These are phyloP conservation scores for Melospiza georgiana DNA, from an alignment of 2,113 vertebrate genomes.

Conservation along the genomic window DNA sequence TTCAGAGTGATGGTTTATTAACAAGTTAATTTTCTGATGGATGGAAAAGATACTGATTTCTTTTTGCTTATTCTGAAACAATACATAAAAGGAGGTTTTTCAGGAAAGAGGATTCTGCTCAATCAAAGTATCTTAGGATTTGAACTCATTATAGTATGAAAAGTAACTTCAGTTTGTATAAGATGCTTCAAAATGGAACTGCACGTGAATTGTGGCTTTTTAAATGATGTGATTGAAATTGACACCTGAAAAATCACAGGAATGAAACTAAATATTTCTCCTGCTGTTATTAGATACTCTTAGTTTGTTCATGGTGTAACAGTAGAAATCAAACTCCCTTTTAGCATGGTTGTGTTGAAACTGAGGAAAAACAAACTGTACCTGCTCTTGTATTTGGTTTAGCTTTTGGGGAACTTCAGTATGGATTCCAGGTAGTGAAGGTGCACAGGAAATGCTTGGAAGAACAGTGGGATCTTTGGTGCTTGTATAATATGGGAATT, in stretches of 20 bases:
- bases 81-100: neutral
- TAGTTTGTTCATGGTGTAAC: neutral
- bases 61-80: neutral
- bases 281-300: neutral
- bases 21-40: neutral
- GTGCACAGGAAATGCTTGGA: neutral
- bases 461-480: neutral
- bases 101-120: neutral
- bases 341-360: neutral
- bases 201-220: neutral
- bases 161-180: neutral
- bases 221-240: neutral
- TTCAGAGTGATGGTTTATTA: neutral
- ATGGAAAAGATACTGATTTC: neutral
- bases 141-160: neutral
- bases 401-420: neutral
- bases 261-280: neutral
- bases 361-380: neutral
- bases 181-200: neutral
- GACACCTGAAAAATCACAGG: neutral
- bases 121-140: neutral
- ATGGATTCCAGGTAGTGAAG: neutral
- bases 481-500: neutral
- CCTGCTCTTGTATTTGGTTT: neutral
- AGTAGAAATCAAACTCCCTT: neutral